Evolutionary conservation across 2,888 invertebrate species (phyloP).

Genomic region (Lissonota sp.): DNA sequence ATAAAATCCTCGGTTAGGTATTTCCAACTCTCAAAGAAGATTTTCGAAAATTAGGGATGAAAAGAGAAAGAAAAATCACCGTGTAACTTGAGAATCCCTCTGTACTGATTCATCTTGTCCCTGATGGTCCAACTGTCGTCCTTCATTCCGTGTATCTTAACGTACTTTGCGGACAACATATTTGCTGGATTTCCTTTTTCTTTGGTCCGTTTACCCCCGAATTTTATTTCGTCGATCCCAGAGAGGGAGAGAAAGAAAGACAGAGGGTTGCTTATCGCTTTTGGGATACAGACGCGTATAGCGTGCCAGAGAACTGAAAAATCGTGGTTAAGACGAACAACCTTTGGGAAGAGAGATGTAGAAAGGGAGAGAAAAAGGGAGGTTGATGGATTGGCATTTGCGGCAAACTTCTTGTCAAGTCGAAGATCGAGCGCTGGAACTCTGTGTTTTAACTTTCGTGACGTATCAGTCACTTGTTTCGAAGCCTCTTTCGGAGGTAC

Average conservation of each 20-base stretch:
- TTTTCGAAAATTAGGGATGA: not conserved
- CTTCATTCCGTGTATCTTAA: slow-evolving; percentile 87
- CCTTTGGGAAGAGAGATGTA: not conserved
- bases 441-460: slow-evolving; percentile 32
- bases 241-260: not conserved
- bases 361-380: not conserved
- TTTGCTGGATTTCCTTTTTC: slow-evolving; percentile 31
- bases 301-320: slow-evolving; percentile 7
- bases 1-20: no score
- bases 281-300: not conserved
- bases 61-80: slow-evolving; percentile 83
- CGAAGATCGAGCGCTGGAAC: slow-evolving; percentile 52
- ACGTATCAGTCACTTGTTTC: slow-evolving; percentile 43
- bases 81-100: slow-evolving; percentile 87
- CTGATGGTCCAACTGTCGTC: slow-evolving; percentile 88
- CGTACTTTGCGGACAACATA: slow-evolving; percentile 70
- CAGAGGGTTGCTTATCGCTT: slow-evolving; percentile 20
- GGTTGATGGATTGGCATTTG: slow-evolving; percentile 57
- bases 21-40: no score
- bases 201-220: not conserved
- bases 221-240: slow-evolving; percentile 3
- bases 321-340: slow-evolving; percentile 31
- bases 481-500: not conserved
- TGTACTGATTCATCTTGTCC: slow-evolving; percentile 88
- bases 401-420: slow-evolving; percentile 57